These are phyloP conservation scores for Nebria ingens DNA, from an alignment of 1,140 invertebrate genomes.

Conservation along the genomic window DNA sequence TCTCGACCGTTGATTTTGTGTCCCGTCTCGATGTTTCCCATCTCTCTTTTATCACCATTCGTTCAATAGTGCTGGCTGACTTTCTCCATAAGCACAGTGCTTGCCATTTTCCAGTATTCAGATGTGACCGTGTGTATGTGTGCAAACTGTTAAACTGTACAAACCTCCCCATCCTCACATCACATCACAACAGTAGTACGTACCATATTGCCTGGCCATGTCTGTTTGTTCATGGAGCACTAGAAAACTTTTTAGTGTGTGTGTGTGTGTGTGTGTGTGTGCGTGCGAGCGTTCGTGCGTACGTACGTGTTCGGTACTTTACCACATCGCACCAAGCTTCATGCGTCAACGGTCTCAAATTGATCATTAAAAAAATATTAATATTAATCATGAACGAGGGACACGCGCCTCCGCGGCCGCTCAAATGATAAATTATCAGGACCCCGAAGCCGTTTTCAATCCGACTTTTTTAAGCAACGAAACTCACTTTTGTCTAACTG, in stretches of 20 bases:
- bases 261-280: too few relatives aligned
- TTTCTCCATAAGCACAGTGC: constrained; percentile 1
- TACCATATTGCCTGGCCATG: too few relatives aligned
- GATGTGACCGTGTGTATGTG: background rate
- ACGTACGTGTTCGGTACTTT: too few relatives aligned
- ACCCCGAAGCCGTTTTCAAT: background rate
- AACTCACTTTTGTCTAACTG: background rate
- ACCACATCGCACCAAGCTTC: background rate
- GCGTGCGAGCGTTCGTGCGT: too few relatives aligned
- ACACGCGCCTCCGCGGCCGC: too few relatives aligned
- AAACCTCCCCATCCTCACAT: background rate
- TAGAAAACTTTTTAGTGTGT: too few relatives aligned
- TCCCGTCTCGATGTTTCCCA: constrained; percentile 23
- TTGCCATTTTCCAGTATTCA: background rate
- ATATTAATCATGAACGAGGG: background rate
- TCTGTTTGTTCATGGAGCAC: too few relatives aligned
- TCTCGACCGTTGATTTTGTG: constrained; percentile 38
- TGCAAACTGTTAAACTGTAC: background rate
- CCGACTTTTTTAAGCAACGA: background rate
- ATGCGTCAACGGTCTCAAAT: background rate
- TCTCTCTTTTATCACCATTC: constrained; percentile 18
- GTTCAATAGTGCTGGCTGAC: background rate
- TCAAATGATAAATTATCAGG: background rate
- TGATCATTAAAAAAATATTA: background rate
- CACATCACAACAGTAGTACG: too few relatives aligned